A percentile compares a stretch with the other conserved stretches of the same genome.
phyloP scores from a whole-genome alignment of 2,797 vertebrate genomes.

The Chelmon rostratus region DNA sequence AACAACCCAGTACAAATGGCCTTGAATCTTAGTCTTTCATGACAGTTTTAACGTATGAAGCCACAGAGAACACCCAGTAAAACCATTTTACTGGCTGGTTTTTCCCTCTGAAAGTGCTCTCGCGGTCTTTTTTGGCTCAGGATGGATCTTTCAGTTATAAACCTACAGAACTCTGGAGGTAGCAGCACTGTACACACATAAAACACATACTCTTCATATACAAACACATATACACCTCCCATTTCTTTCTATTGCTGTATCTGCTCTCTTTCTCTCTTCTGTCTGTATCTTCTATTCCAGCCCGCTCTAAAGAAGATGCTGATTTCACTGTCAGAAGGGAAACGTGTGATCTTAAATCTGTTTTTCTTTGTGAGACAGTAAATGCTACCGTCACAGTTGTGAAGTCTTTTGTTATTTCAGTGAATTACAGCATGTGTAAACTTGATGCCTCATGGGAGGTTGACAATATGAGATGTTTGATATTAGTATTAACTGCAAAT shows the following conservation, averaged over 20 bases:
- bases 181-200: background rate
- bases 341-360: background rate
- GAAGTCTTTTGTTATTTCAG: background rate
- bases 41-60: background rate
- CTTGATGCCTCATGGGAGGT: background rate
- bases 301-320: background rate
- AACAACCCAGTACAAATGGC: background rate
- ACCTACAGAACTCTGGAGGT: background rate
- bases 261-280: background rate
- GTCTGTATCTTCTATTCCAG: background rate
- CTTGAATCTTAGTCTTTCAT: background rate
- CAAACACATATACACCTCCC: background rate
- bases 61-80: background rate
- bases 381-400: background rate
- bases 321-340: background rate
- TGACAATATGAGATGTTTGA: constrained; percentile 1
- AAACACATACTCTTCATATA: background rate
- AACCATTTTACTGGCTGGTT: background rate
- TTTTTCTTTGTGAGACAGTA: background rate
- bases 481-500: background rate
- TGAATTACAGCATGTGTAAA: background rate
- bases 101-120: background rate
- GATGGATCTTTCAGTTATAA: background rate
- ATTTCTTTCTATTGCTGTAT: background rate
- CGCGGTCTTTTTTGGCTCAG: background rate